phyloP scores from a whole-genome alignment of 2,888 invertebrate genomes.

The Acronicta aceris region DNA sequence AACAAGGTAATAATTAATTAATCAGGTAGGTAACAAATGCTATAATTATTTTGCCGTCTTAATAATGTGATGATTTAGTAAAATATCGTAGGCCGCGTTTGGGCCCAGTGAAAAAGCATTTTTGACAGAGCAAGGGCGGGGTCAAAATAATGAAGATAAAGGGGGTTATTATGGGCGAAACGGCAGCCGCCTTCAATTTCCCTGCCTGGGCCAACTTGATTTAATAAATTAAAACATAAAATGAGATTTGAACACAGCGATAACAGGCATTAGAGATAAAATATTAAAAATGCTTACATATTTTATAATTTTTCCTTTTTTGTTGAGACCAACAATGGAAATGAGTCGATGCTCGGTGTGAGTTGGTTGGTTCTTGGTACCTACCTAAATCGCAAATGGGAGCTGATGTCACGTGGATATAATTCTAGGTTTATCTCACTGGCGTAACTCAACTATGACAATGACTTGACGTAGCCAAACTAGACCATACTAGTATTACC shows the following conservation, averaged over 20 bases:
- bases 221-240: slow-evolving; percentile 58
- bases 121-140: slow-evolving; percentile 50
- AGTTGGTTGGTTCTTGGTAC: too few relatives aligned
- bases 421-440: too few relatives aligned
- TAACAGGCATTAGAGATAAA: slow-evolving; percentile 38
- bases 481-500: too few relatives aligned
- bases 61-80: slow-evolving; percentile 43
- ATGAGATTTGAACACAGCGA: slow-evolving; percentile 49
- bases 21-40: slow-evolving; percentile 18
- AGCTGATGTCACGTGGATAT: too few relatives aligned
- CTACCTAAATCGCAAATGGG: too few relatives aligned
- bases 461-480: too few relatives aligned
- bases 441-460: too few relatives aligned
- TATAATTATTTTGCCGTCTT: slow-evolving; percentile 38
- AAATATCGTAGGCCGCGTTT: slow-evolving; percentile 34
- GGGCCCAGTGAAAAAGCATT: slow-evolving; percentile 43
- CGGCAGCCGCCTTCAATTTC: slow-evolving; percentile 51
- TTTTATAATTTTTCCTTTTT: slow-evolving; percentile 12
- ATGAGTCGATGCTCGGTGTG: neutral
- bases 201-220: slow-evolving; percentile 41
- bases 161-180: slow-evolving; percentile 50
- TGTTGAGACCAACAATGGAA: neutral
- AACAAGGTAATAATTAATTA: neutral
- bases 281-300: slow-evolving; percentile 30
- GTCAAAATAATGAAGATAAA: slow-evolving; percentile 56